These are phyloP conservation scores for Drosophila vallismaia DNA, from an alignment of 2,888 invertebrate species.

Conservation along the genomic window DNA sequence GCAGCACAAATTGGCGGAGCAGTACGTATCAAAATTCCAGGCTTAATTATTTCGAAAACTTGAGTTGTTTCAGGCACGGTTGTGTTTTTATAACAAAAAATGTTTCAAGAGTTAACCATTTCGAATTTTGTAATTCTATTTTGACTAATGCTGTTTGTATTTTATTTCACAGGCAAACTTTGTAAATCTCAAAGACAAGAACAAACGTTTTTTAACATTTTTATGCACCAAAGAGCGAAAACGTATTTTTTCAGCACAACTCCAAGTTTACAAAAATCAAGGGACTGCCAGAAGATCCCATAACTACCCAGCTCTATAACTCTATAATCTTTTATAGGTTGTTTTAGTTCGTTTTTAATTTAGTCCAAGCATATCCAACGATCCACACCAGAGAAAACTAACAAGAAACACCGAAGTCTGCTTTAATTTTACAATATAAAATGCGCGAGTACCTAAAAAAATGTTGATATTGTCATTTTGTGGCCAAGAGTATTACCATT, in stretches of 20 bases:
- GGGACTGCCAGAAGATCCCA: slow-evolving; percentile 28
- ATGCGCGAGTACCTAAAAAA: slow-evolving; percentile 66
- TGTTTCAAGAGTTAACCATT: slow-evolving; percentile 1
- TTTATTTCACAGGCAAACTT: slow-evolving; percentile 79
- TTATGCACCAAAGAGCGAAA: slow-evolving; percentile 44
- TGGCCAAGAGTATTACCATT: slow-evolving; percentile 43
- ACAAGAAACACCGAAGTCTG: slow-evolving; percentile 57
- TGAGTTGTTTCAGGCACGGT: slow-evolving; percentile 44
- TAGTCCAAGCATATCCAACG: slow-evolving; percentile 62
- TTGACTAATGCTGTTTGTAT: slow-evolving; percentile 45
- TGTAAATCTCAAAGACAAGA: slow-evolving; percentile 60
- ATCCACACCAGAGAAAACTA: slow-evolving; percentile 52
- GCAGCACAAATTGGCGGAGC: slow-evolving; percentile 63
- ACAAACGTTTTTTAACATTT: slow-evolving; percentile 25
- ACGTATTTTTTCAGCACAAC: slow-evolving; percentile 67
- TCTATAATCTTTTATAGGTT: slow-evolving; percentile 57
- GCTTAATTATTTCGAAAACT: slow-evolving; percentile 40
- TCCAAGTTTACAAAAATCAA: slow-evolving; percentile 9
- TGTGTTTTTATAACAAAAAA: slow-evolving; percentile 36
- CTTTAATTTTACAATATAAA: slow-evolving; percentile 50
- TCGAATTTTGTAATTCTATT: background rate
- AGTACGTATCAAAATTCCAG: slow-evolving; percentile 55
- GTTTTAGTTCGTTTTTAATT: slow-evolving; percentile 48
- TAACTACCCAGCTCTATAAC: slow-evolving; percentile 31
- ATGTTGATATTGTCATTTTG: slow-evolving; percentile 42